Percentiles rank a stretch among this genome's conserved stretches.
Evolutionary conservation across 1,140 invertebrate species (phyloP).

Genomic region (Leptinotarsa defecta): DNA sequence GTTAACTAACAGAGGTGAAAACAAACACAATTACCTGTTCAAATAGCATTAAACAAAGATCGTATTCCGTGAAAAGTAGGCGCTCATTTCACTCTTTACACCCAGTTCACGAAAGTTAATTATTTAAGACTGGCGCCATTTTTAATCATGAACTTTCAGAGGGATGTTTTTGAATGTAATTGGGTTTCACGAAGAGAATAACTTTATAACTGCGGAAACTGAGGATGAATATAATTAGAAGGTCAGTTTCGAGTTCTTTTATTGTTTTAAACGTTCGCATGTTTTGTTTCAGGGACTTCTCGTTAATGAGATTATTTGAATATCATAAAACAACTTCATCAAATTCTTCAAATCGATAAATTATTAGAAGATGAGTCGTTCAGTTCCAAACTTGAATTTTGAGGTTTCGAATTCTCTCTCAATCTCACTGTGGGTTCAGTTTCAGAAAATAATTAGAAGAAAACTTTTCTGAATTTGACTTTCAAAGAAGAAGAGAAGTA

Average conservation of each 20-base stretch:
- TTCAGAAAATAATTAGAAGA: too few species aligned
- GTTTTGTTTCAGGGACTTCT: not conserved
- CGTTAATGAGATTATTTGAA: not conserved
- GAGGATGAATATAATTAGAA: not conserved
- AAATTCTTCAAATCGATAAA: not conserved
- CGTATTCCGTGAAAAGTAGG: not conserved
- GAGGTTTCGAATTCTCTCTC: too few species aligned
- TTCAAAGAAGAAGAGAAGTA: too few species aligned
- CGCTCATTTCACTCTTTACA: constrained; percentile 2
- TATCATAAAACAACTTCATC: not conserved
- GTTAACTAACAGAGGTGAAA: not conserved
- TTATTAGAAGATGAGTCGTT: too few species aligned
- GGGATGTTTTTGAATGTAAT: not conserved
- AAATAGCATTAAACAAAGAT: not conserved
- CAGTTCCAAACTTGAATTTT: too few species aligned
- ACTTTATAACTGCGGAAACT: not conserved
- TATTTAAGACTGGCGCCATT: not conserved
- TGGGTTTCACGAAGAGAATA: not conserved
- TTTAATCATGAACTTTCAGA: not conserved
- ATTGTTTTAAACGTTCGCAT: not conserved
- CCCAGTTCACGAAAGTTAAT: not conserved
- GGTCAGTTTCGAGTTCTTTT: not conserved
- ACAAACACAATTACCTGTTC: constrained; percentile 2
- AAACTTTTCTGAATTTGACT: too few species aligned
- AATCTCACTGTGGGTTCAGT: too few species aligned